phyloP scores from a whole-genome alignment of 2,113 vertebrate genomes.

The Hippolais icterina region DNA sequence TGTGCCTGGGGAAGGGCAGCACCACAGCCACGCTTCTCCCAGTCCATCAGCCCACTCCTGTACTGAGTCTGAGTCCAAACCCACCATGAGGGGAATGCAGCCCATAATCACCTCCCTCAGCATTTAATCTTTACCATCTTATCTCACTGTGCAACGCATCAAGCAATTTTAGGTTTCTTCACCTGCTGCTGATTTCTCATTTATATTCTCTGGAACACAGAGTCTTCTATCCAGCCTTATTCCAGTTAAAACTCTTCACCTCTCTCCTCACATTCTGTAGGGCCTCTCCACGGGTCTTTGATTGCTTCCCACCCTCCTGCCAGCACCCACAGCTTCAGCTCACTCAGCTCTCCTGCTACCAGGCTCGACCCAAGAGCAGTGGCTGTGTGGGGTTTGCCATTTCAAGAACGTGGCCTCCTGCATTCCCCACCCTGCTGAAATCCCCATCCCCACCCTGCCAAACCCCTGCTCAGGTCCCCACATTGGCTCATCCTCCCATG shows the following conservation, averaged over 20 bases:
- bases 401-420: fast-evolving
- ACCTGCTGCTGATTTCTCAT: neutral
- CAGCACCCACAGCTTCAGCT: fast-evolving
- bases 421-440: neutral
- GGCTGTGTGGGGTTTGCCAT: fast-evolving
- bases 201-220: neutral
- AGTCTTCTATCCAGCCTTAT: neutral
- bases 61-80: neutral
- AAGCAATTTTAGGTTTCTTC: neutral
- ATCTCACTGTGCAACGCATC: neutral
- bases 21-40: neutral
- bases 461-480: neutral
- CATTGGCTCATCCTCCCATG: neutral
- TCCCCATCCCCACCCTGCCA: neutral
- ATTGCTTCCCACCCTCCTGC: no score
- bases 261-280: neutral
- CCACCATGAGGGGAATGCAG: fast-evolving
- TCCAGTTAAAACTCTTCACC: neutral
- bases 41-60: neutral
- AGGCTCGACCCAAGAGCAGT: fast-evolving
- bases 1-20: neutral
- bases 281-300: fast-evolving
- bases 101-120: neutral
- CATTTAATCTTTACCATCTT: neutral
- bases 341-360: neutral